Percentiles rank a stretch among this genome's conserved stretches.
phyloP scores from a whole-genome alignment of 2,113 vertebrate genomes.

The Catharus bicknelli region DNA sequence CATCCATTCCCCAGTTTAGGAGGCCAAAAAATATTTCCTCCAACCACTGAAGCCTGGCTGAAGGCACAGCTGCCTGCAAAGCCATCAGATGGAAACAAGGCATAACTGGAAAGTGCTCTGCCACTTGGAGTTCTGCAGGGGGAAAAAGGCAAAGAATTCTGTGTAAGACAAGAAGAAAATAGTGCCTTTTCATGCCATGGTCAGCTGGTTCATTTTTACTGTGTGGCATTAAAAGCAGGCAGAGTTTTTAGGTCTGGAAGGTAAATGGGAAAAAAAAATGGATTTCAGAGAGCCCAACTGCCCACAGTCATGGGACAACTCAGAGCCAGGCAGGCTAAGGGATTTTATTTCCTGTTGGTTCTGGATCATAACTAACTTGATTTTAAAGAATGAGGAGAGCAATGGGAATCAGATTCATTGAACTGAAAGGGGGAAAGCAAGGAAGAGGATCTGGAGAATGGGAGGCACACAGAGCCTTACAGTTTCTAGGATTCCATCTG shows the following conservation, averaged over 20 bases:
- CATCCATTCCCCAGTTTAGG: neutral
- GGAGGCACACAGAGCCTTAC: conserved; percentile 73
- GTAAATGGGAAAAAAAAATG: neutral
- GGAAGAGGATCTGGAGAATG: neutral
- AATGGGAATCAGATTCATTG: neutral
- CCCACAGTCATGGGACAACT: neutral
- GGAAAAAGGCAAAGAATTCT: neutral
- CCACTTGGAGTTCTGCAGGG: neutral
- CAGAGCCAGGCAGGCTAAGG: neutral
- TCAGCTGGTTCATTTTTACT: neutral
- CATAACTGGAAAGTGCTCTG: neutral
- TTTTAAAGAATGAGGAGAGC: neutral
- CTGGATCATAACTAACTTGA: neutral
- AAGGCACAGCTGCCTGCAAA: neutral
- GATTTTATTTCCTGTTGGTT: neutral
- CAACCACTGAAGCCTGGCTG: neutral
- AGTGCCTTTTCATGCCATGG: neutral
- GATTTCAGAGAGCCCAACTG: neutral
- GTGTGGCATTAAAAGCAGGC: neutral
- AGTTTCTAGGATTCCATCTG: conserved; percentile 90
- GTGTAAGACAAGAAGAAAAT: neutral
- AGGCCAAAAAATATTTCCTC: neutral
- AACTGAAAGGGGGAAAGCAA: neutral
- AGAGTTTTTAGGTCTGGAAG: neutral
- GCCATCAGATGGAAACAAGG: conserved; percentile 16